These are phyloP conservation scores for Carabus problematicus DNA, from an alignment of 2,888 invertebrate genomes.

Conservation along the genomic window DNA sequence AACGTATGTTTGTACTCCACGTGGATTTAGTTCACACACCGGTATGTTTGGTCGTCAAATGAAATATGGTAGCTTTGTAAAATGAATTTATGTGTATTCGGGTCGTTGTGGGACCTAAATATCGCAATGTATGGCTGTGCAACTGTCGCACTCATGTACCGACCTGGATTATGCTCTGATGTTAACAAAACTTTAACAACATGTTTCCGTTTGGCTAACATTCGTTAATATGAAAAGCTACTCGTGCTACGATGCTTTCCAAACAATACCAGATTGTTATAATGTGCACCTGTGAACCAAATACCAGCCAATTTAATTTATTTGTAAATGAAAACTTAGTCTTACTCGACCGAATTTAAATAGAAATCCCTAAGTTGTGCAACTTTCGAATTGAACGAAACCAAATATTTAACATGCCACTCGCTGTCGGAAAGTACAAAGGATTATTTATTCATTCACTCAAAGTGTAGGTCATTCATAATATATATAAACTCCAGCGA, in stretches of 20 bases:
- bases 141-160: slow-evolving; percentile 2
- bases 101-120: slow-evolving; percentile 28
- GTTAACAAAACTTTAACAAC: slow-evolving; percentile 32
- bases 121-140: slow-evolving; percentile 27
- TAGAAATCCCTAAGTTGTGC: slow-evolving; percentile 22
- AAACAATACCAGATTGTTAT: slow-evolving; percentile 26
- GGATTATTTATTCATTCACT: no score
- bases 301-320: slow-evolving; percentile 18
- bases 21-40: slow-evolving; percentile 19
- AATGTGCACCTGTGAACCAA: slow-evolving; percentile 29
- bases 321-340: slow-evolving; percentile 28
- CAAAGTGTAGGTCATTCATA: no score
- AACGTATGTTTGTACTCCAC: slow-evolving; percentile 11
- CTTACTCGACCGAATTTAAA: slow-evolving; percentile 35
- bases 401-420: no score
- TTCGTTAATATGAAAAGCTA: slow-evolving; percentile 2
- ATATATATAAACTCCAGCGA: no score
- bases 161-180: slow-evolving; percentile 27
- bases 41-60: slow-evolving; percentile 34
- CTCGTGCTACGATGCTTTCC: not conserved
- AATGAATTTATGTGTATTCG: slow-evolving; percentile 37
- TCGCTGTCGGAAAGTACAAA: no score
- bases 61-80: slow-evolving; percentile 38
- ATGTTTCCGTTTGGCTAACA: not conserved
- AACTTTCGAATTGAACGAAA: not conserved